A percentile compares a stretch with the other conserved stretches of the same genome.
Evolutionary conservation across 2,888 invertebrate species (phyloP).

Genomic region (Leptopilina syphax): DNA sequence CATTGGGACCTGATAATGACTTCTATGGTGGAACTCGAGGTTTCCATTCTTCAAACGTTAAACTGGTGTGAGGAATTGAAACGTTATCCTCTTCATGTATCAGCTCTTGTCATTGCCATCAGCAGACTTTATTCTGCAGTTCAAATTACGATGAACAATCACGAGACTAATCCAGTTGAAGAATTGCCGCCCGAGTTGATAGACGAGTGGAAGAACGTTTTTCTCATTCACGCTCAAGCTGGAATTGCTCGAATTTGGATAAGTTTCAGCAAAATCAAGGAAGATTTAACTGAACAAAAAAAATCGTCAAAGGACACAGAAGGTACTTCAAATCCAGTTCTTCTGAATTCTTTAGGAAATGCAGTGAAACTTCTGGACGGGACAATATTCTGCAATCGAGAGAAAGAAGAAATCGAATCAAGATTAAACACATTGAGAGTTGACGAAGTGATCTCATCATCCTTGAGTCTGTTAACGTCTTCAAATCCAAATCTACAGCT

Average conservation of each 20-base stretch:
- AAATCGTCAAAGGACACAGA: neutral
- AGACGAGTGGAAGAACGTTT: slow-evolving; percentile 88
- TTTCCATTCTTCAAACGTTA: slow-evolving; percentile 27
- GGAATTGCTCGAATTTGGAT: slow-evolving; percentile 79
- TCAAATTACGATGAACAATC: slow-evolving; percentile 74
- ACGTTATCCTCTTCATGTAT: slow-evolving; percentile 18
- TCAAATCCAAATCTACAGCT: slow-evolving; percentile 76
- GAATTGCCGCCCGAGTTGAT: slow-evolving; percentile 74
- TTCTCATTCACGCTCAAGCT: slow-evolving; percentile 81
- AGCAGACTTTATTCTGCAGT: slow-evolving; percentile 78
- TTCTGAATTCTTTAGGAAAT: slow-evolving; percentile 66
- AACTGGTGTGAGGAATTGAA: neutral
- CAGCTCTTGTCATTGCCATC: slow-evolving; percentile 78
- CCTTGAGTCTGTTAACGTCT: slow-evolving; percentile 74
- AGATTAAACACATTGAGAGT: slow-evolving; percentile 48
- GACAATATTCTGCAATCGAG: slow-evolving; percentile 60
- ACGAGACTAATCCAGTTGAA: slow-evolving; percentile 72
- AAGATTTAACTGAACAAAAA: neutral
- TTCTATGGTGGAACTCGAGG: slow-evolving; percentile 21
- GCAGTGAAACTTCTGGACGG: slow-evolving; percentile 67
- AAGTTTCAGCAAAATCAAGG: slow-evolving; percentile 66
- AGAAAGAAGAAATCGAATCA: slow-evolving; percentile 37
- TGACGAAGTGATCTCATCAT: slow-evolving; percentile 69
- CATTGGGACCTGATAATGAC: slow-evolving; percentile 34
- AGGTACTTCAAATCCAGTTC: slow-evolving; percentile 57